Base-by-base conservation (phyloP, 2,797 vertebrate genomes). In the Sciurus carolinensis region DNA sequence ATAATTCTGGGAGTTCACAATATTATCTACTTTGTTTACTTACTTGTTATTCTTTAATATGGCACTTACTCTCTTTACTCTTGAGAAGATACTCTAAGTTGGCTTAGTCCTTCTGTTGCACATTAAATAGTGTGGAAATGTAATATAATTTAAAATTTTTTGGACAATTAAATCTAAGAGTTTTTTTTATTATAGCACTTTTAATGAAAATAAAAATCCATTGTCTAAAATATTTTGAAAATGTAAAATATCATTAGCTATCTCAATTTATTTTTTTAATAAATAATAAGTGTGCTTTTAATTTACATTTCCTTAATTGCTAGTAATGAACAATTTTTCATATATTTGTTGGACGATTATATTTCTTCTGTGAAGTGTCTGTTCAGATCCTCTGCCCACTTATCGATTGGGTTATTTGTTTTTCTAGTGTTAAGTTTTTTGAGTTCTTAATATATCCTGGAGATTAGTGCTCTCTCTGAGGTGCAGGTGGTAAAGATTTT, bases 251-350 rank as follows among this genome's bases (percentile, higher is more conserved):
- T 62, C 17, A 80, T 3, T 26, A 66, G 22, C 28, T 82, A 69
- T 7, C 26, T 67, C 15, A 71, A 80, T 89, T 95, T 93, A 81
- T 62, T 88, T 66, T 50, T 71, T 93, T 89, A 90, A 80, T 77
- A 52, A 52, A 52, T 17, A 52, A 52, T 15, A 54, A 20, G 18
- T 54, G 18, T 54, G 7, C 54, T 54, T 20, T 54, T 39, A 39
- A 39, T 39, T 39, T 39, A 39, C 39, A 39, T 39, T 39, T 39
- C 39, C 39, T 39, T 39, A 39, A 39, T 39, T 39, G 39, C 39
- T 39, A 39, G 39, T 39, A 39, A 39, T 39, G 39, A 39, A 39
- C 39, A 39, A 39, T 39, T 39, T 39, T 39, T 39, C 39, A 39
- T 39, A 4, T 39, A 39, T 39, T 39, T 39, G 39, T 39, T 39